phyloP scores from a whole-genome alignment of 1,140 invertebrate species.

The Drosophila insularis region DNA sequence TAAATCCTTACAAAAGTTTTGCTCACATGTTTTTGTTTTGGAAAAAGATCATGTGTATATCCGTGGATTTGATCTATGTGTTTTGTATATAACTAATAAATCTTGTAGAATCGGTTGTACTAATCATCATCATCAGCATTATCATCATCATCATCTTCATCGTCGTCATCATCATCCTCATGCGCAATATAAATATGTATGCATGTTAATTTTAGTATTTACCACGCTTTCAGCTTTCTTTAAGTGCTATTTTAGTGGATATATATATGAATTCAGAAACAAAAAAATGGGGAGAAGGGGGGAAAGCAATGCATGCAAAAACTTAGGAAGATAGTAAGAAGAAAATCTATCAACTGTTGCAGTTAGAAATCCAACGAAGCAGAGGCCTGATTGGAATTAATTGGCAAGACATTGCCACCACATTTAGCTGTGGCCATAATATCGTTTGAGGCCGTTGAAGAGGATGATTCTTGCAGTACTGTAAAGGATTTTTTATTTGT shows the following conservation, averaged over 20 bases:
- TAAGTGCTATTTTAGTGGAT: background rate
- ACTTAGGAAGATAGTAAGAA: constrained; percentile 16
- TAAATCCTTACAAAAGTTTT: constrained; percentile 38
- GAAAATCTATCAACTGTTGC: constrained; percentile 33
- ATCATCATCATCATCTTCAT: background rate
- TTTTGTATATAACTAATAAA: constrained; percentile 25
- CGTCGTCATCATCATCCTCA: background rate
- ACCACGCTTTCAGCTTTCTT: background rate
- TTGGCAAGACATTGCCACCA: constrained; percentile 30
- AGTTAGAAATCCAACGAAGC: constrained; percentile 76
- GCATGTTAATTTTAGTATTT: constrained; percentile 25
- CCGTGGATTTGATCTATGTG: constrained; percentile 1
- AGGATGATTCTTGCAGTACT: constrained; percentile 66
- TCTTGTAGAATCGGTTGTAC: constrained; percentile 56
- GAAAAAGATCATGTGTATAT: constrained; percentile 15
- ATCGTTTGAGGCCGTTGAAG: constrained; percentile 24
- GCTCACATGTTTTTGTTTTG: constrained; percentile 15
- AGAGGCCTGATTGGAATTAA: constrained; percentile 55
- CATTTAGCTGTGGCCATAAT: constrained; percentile 49
- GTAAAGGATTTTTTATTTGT: constrained; percentile 14
- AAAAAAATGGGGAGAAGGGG: no score
- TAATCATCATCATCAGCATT: constrained; percentile 30
- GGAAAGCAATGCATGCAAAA: constrained; percentile 5
- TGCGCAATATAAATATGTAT: constrained; percentile 17
- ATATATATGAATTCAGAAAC: constrained; percentile 12